phyloP scores from a whole-genome alignment of 1,140 invertebrate species.

The Eurosta solidaginis region DNA sequence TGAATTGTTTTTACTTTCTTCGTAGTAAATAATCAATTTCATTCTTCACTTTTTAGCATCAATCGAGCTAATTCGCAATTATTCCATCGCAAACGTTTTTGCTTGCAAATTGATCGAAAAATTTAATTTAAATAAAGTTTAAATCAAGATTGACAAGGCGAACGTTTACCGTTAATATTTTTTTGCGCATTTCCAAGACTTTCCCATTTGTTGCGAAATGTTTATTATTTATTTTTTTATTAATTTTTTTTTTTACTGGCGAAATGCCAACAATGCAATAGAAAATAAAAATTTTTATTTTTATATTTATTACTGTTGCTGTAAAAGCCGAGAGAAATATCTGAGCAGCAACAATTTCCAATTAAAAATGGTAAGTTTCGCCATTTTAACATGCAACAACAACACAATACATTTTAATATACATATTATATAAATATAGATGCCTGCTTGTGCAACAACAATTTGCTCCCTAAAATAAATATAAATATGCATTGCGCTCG shows the following conservation, averaged over 20 bases:
- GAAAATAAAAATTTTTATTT: background rate
- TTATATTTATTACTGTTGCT: background rate
- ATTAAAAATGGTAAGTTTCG: constrained; percentile 14
- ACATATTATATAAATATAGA: background rate
- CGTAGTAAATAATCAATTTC: background rate
- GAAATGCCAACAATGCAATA: background rate
- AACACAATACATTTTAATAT: background rate
- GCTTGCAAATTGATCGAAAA: background rate
- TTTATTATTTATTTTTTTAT: background rate
- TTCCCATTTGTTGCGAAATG: background rate
- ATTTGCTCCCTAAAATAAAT: background rate
- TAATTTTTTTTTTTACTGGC: background rate
- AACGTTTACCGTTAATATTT: background rate
- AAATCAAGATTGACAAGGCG: background rate
- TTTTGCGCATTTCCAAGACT: background rate
- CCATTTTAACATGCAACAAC: background rate
- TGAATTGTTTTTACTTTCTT: background rate
- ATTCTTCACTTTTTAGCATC: background rate
- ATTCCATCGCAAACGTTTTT: background rate
- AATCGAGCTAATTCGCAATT: background rate
- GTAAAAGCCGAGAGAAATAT: background rate
- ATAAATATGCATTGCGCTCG: background rate
- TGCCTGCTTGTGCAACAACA: background rate
- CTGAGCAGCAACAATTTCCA: background rate
- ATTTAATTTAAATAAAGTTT: background rate